Evolutionary conservation across 2,113 vertebrate species (phyloP), one percentile per base, ranked within the genome.

Genomic region (Limnothrissa miodon): DNA sequence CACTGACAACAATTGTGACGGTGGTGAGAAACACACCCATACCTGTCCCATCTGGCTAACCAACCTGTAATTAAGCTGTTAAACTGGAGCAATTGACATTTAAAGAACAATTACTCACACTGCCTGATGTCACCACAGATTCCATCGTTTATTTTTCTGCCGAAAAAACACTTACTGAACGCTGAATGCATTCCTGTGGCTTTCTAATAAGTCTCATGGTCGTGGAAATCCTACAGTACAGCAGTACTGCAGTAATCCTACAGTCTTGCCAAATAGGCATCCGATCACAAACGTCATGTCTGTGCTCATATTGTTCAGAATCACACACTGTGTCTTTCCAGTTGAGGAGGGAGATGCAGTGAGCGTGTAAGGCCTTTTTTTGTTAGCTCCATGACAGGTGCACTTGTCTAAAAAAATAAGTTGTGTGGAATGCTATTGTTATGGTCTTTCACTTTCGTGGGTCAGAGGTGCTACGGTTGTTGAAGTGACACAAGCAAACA

Each of bases 61-160:
- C 70, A 44, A 79, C 29, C 44, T 9, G 11, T 51, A 70, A 84
- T 80, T 86, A 78, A 80, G 80, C 15, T 81, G 51, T 29, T 78
- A 46, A 85, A 83, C 82, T 83, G 79, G 56, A 85, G 46, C 89
- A 85, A 80, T 82, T 74, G 80, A 79, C 83, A 80, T 82, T 91
- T 92, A 87, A 85, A 85, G 91, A 87, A 87, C 80, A 83, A 62
- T 86, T 79, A 86, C 89, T 86, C 87, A 74, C 82, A 59, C 74
- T 70, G 78, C 83, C 91, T 93, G 92, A 93, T 93, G 93, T 90
- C 92, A 82, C 85, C 87, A 87, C 13, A 25, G 86, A 89, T 80
- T 15, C 11, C 83, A 45, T 21, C 5, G 19, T 62, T 79, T 80
- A 81, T 81, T 45, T 42, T 74, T 79, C 21, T 83, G 45, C 59